Evolutionary conservation across 1,140 invertebrate species (phyloP).

Genomic region (Choristoneura fumiferana): DNA sequence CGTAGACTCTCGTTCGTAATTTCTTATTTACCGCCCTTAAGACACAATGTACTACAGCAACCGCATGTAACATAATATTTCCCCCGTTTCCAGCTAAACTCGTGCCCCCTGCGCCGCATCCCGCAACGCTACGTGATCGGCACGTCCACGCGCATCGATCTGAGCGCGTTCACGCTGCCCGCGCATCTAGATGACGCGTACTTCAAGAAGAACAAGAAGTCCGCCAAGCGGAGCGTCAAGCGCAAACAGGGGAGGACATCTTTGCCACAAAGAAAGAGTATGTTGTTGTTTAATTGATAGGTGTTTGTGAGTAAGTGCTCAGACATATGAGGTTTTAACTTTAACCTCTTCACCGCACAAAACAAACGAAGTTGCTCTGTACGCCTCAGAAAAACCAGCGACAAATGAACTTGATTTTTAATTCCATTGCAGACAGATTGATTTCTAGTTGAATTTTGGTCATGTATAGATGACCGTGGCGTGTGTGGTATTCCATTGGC

Average conservation of each 20-base stretch:
- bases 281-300: too few relatives aligned
- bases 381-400: too few relatives aligned
- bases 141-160: conserved; percentile 93
- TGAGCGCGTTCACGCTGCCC: conserved; percentile 90
- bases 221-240: conserved; percentile 82
- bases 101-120: conserved; percentile 95
- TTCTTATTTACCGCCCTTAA: too few relatives aligned
- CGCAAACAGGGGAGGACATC: conserved; percentile 91
- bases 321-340: conserved; percentile 1
- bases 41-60: too few relatives aligned
- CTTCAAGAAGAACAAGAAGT: conserved; percentile 89
- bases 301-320: conserved; percentile 60
- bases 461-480: too few relatives aligned
- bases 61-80: neutral
- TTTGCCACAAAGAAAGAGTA: conserved; percentile 93
- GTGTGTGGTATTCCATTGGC: too few relatives aligned
- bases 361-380: too few relatives aligned
- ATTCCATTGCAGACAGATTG: too few relatives aligned
- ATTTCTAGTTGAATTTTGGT: too few relatives aligned
- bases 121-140: conserved; percentile 98
- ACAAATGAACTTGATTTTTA: too few relatives aligned
- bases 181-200: conserved; percentile 94
- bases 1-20: too few relatives aligned
- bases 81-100: conserved; percentile 83
- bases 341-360: neutral